Evolutionary conservation across 2,888 invertebrate genomes (phyloP).

Genomic region (Noctuana brunneofusca): DNA sequence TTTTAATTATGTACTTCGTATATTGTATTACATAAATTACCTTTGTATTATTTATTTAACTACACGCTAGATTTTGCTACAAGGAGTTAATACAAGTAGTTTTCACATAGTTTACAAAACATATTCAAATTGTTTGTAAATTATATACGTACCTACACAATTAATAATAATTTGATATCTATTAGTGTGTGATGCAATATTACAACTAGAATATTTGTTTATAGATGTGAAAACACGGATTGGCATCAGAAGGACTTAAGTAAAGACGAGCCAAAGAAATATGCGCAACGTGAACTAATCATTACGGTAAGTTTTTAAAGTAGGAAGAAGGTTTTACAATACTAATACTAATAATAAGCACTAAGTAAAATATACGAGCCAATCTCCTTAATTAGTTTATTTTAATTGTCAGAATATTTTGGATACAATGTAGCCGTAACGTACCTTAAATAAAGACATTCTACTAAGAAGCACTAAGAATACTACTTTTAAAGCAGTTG

Average conservation of each 20-base stretch:
- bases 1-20: too few relatives aligned
- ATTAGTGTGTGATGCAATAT: background rate
- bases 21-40: too few relatives aligned
- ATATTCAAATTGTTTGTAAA: slow-evolving; percentile 5
- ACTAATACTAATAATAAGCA: too few relatives aligned
- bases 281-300: background rate
- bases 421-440: too few relatives aligned
- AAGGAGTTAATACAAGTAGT: background rate
- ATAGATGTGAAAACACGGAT: background rate
- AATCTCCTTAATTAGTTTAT: too few relatives aligned
- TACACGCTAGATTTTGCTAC: too few relatives aligned
- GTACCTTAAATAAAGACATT: too few relatives aligned
- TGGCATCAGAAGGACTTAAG: background rate
- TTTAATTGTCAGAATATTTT: too few relatives aligned
- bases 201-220: background rate
- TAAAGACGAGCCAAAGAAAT: background rate
- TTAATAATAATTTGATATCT: background rate
- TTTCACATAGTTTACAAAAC: slow-evolving; percentile 2
- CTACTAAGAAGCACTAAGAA: too few relatives aligned
- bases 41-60: background rate
- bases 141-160: background rate
- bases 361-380: too few relatives aligned
- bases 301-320: background rate
- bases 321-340: background rate
- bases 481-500: background rate